Conservation (phyloP, 2,797 vertebrate genomes). For the Coilia nasus region DNA sequence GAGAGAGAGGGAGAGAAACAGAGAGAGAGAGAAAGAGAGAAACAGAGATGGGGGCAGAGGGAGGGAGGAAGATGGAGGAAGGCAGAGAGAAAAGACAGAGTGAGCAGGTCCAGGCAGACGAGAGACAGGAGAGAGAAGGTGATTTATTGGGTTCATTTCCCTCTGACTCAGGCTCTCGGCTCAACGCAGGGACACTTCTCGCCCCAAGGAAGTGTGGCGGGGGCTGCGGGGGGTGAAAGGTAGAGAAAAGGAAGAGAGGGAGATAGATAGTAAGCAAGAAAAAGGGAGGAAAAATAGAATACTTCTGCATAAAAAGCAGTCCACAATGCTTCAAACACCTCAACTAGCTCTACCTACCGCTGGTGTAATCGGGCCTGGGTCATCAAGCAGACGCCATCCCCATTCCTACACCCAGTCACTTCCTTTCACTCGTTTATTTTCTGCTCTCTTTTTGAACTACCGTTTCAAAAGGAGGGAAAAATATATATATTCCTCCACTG, state of each 20-base stretch:
- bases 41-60: neutral
- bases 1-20: neutral
- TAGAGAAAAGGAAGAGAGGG: constrained; percentile 46
- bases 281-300: constrained; percentile 39
- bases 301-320: neutral
- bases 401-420: neutral
- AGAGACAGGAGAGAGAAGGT: constrained; percentile 64
- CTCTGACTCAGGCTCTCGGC: constrained; percentile 65
- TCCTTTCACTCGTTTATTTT: neutral
- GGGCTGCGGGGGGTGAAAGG: constrained; percentile 49
- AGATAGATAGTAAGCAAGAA: constrained; percentile 44
- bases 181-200: constrained; percentile 51
- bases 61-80: constrained; percentile 16
- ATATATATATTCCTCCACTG: neutral
- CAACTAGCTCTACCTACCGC: constrained; percentile 67
- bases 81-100: constrained; percentile 34
- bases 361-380: constrained; percentile 41
- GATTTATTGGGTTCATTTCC: constrained; percentile 84
- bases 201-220: constrained; percentile 43
- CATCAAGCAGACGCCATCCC: constrained; percentile 5
- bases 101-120: constrained; percentile 67
- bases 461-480: neutral
- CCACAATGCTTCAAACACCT: constrained; percentile 59
- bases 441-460: neutral
- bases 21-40: neutral